Conservation (phyloP, 2,888 invertebrate species). For the Bhutanitis thaidina region DNA sequence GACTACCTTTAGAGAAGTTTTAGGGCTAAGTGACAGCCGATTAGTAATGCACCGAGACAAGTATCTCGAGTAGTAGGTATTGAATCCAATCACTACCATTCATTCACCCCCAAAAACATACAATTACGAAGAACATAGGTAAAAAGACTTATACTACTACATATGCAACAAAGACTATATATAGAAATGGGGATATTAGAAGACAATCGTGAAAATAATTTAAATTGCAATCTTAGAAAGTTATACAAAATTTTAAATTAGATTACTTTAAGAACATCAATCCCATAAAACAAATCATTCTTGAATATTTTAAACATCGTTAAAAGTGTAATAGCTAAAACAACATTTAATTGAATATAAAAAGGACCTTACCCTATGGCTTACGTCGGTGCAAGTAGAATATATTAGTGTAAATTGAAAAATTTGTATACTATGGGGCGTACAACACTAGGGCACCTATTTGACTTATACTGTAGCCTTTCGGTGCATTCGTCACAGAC, state of each 20-base stretch:
- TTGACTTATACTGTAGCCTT: not conserved
- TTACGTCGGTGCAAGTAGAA: slow-evolving; percentile 27
- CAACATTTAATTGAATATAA: slow-evolving; percentile 10
- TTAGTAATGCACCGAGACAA: no score
- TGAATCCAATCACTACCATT: not conserved
- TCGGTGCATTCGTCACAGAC: not conserved
- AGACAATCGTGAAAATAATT: not conserved
- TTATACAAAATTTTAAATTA: not conserved
- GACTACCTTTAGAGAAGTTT: not conserved
- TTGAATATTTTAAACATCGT: not conserved
- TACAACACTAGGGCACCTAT: not conserved
- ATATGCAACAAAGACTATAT: not conserved
- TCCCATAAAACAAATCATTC: not conserved
- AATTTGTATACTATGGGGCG: not conserved
- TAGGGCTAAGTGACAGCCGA: not conserved
- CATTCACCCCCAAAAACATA: not conserved
- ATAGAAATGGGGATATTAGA: not conserved
- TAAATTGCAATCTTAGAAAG: not conserved
- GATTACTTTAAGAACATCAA: slow-evolving; percentile 1
- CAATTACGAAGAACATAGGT: not conserved
- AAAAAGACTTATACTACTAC: slow-evolving; percentile 4
- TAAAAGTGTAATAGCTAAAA: not conserved
- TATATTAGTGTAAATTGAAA: slow-evolving; percentile 18
- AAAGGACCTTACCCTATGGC: slow-evolving; percentile 12
- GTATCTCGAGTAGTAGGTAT: not conserved